Percentiles rank a stretch among this genome's conserved stretches.
phyloP scores from a whole-genome alignment of 2,113 vertebrate genomes.

The Halcyon malimbica region DNA sequence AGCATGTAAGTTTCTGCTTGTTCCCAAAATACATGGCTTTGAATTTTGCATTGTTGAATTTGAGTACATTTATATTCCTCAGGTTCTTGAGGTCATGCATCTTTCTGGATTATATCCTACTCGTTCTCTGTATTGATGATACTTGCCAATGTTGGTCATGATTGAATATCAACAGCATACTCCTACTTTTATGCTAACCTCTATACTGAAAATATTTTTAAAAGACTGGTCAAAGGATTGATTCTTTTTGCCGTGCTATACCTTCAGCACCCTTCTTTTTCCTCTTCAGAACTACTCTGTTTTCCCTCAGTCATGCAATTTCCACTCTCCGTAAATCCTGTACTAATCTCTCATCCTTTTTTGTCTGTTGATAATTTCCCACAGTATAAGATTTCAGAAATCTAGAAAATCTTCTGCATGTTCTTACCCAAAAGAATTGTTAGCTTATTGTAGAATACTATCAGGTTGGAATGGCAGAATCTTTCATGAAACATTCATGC shows the following conservation, averaged over 20 bases:
- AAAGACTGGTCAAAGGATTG: neutral
- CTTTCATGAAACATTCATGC: neutral
- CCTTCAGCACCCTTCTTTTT: neutral
- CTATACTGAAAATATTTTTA: neutral
- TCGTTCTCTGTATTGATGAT: neutral
- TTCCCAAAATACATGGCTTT: neutral
- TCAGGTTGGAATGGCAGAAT: neutral
- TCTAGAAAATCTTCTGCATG: neutral
- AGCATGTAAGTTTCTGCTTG: neutral
- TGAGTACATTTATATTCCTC: neutral
- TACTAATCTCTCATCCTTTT: neutral
- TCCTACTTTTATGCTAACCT: neutral
- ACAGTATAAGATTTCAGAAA: neutral
- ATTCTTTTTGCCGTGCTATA: neutral
- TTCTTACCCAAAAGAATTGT: neutral
- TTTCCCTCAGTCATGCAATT: neutral
- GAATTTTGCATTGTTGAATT: neutral
- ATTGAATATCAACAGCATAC: neutral
- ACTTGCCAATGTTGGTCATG: neutral
- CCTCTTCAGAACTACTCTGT: neutral
- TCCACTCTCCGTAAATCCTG: neutral
- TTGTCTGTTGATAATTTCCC: neutral
- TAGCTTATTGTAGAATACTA: neutral
- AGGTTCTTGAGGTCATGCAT: neutral
- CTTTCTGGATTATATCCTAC: neutral